Evolutionary conservation across 23 tunicate species (phyloP).

Genomic region (Oikopleura dioica): DNA sequence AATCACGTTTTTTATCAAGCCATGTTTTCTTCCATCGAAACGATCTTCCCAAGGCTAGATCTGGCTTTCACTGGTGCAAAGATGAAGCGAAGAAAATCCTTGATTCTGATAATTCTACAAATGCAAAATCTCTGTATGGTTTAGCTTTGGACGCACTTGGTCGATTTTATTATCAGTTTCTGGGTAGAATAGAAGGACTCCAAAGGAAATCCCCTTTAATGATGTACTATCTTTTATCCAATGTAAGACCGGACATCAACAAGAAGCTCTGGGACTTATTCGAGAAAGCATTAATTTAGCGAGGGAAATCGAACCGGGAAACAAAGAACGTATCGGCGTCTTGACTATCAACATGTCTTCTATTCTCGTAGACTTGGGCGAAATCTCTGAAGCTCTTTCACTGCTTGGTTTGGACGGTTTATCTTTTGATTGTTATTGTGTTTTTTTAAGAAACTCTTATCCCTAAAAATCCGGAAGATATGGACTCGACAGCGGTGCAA

Average conservation of each 20-base stretch:
- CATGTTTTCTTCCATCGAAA: neutral
- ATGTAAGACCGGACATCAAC: too few species aligned
- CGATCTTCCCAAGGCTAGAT: neutral
- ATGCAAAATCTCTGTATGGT: slow-evolving; percentile 9
- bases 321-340: neutral
- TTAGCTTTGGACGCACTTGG: neutral
- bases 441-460: too few species aligned
- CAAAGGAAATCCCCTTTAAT: neutral
- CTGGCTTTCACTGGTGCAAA: neutral
- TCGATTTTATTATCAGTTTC: neutral
- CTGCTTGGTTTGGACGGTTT: too few species aligned
- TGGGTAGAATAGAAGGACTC: neutral
- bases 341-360: neutral
- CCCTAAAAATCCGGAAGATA: too few species aligned
- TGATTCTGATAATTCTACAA: neutral
- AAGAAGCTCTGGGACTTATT: neutral
- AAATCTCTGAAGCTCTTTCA: too few species aligned
- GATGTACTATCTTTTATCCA: too few species aligned
- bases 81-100: neutral
- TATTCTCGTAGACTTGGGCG: neutral
- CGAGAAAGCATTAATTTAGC: neutral
- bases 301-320: neutral
- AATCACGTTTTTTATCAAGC: too few species aligned
- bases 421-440: too few species aligned
- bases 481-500: too few species aligned